Base-by-base conservation (phyloP, 1,140 invertebrate genomes). In the Macrobrachium rosenbergii region DNA sequence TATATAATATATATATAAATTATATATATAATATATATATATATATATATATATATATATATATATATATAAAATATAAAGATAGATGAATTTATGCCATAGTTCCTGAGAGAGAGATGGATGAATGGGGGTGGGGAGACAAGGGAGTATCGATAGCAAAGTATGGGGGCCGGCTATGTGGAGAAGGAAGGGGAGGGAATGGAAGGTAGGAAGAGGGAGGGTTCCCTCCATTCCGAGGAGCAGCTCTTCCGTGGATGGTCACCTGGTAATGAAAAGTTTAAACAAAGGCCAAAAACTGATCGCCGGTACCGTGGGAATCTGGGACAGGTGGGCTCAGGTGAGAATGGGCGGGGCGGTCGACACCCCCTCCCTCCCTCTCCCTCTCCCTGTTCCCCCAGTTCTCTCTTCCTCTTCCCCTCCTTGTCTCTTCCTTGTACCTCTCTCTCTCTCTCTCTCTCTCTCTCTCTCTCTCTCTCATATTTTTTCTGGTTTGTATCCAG, bases 391-490 rank as follows among this genome's bases (percentile, higher is more conserved):
- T 37, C 23, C 72, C 16, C 45, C 23, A 23, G 0, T 45, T 79
- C 52, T 79, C 77, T 79, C 52, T 60, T 14, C 62, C 77, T 79
- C 77, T 79, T 59, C 60, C 52, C 60, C 52, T 59, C n/a, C n/a
- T n/a, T n/a, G n/a, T n/a, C n/a, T n/a, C n/a, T n/a, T n/a, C n/a
- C n/a, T n/a, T n/a, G n/a, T n/a, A n/a, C n/a, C 76, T 78, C 76
- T 78, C 76, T 78, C 76, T 78, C 76, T 78, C 76, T 78, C 76
- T 59, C 76, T 59, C 76, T 59, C n/a, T 52, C 37, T 2, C n/a
- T 5, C 52, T 52, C 52, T 77, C 45, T 77, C 45, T 52, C 45
- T 77, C 23, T 14, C 11, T 77, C 28, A 16, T n/a, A 43, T 14
- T 52, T 77, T 16, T 77, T 52, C n/a, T n/a, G n/a, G n/a, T n/a